These are phyloP conservation scores for Eupithecia subfuscata DNA, from an alignment of 2,888 invertebrate species.

Conservation along the genomic window DNA sequence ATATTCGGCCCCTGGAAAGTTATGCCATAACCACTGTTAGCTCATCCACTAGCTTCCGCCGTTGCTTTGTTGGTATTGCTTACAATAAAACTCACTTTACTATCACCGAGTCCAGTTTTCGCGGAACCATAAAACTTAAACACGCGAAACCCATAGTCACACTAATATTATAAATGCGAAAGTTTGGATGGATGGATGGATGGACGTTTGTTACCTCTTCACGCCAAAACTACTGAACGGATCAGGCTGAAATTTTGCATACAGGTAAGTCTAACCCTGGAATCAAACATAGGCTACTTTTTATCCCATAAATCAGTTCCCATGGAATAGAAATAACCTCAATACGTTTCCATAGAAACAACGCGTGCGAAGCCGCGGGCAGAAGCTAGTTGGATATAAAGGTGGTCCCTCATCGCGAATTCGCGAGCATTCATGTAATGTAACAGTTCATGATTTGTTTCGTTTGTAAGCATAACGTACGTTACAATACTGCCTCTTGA, in stretches of 20 bases:
- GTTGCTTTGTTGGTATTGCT: constrained; percentile 8
- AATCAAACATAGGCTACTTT: too few species aligned
- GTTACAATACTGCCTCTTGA: background rate
- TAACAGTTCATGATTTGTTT: background rate
- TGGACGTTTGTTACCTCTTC: too few species aligned
- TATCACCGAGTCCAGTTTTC: constrained; percentile 24
- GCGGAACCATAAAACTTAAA: constrained; percentile 36
- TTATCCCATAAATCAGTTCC: too few species aligned
- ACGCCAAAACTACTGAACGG: too few species aligned
- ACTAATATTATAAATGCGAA: too few species aligned
- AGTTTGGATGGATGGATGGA: too few species aligned
- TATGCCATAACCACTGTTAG: background rate
- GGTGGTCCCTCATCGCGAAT: background rate
- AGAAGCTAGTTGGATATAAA: constrained; percentile 1
- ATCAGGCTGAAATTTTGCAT: too few species aligned
- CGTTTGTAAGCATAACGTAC: background rate
- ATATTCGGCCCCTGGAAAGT: background rate
- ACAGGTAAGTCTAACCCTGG: too few species aligned
- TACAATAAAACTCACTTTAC: constrained; percentile 16
- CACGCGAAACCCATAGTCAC: constrained; percentile 34
- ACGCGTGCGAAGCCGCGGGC: too few species aligned
- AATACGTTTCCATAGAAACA: too few species aligned
- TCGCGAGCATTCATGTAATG: background rate
- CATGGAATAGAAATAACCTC: too few species aligned
- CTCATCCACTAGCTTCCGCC: background rate